phyloP scores from a whole-genome alignment of 2,797 vertebrate genomes.

The Borostomias antarcticus region DNA sequence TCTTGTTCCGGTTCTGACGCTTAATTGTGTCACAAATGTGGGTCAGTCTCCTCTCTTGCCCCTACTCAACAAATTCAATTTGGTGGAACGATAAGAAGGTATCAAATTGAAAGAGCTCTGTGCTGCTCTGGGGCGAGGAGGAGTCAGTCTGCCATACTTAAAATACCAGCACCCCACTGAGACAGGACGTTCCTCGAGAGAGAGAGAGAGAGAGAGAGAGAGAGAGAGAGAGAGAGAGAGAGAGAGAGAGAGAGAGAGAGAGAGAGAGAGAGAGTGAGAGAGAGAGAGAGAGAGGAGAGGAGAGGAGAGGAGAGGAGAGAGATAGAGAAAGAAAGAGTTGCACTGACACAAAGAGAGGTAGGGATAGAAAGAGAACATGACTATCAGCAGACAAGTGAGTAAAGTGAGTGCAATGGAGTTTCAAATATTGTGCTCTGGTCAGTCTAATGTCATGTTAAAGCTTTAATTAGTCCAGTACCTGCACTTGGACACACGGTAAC shows the following conservation, averaged over 20 bases:
- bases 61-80: constrained; percentile 67
- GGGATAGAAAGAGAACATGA: not conserved
- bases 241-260: constrained; percentile 22
- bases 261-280: constrained; percentile 6
- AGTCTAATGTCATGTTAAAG: too few relatives aligned
- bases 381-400: not conserved
- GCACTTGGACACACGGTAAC: too few relatives aligned
- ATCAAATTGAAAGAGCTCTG: constrained; percentile 70
- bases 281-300: not conserved
- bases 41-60: constrained; percentile 66
- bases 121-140: constrained; percentile 60
- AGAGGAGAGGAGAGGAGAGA: constrained; percentile 10
- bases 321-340: constrained; percentile 20
- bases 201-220: constrained; percentile 39
- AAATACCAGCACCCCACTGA: constrained; percentile 60
- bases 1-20: constrained; percentile 49
- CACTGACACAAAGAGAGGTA: not conserved
- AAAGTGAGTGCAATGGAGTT: too few relatives aligned
- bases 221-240: constrained; percentile 13
- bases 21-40: constrained; percentile 79
- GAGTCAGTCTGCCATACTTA: constrained; percentile 56
- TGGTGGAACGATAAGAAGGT: constrained; percentile 68
- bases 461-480: too few relatives aligned
- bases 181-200: constrained; percentile 67
- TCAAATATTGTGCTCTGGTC: too few relatives aligned